phyloP scores from a whole-genome alignment of 2,888 invertebrate species.

The Scrobipalpa costella region DNA sequence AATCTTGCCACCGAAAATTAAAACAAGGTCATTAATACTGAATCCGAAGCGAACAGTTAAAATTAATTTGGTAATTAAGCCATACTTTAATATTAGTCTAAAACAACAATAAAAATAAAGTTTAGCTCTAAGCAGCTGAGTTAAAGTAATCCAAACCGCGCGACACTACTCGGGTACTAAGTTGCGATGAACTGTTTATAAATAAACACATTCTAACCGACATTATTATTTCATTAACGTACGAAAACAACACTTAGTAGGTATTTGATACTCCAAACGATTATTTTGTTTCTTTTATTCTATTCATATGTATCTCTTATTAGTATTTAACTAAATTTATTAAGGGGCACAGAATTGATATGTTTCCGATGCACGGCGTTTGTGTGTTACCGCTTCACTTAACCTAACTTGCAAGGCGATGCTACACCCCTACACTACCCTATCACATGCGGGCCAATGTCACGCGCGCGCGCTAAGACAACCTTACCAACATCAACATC shows the following conservation, averaged over 20 bases:
- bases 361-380: slow-evolving; percentile 88
- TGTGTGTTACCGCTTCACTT: slow-evolving; percentile 82
- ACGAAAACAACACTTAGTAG: slow-evolving; percentile 77
- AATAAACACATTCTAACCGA: slow-evolving; percentile 62
- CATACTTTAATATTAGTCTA: slow-evolving; percentile 63
- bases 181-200: slow-evolving; percentile 46
- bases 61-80: slow-evolving; percentile 78
- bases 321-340: slow-evolving; percentile 80
- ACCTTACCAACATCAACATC: slow-evolving; percentile 56
- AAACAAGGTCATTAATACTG: slow-evolving; percentile 77
- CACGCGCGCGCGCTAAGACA: slow-evolving; percentile 58
- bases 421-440: slow-evolving; percentile 76
- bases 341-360: slow-evolving; percentile 91
- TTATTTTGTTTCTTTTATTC: slow-evolving; percentile 74
- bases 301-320: slow-evolving; percentile 80
- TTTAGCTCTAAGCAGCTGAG: slow-evolving; percentile 56
- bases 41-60: slow-evolving; percentile 73
- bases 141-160: slow-evolving; percentile 59
- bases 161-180: slow-evolving; percentile 70
- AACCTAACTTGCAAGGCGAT: slow-evolving; percentile 79
- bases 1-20: slow-evolving; percentile 58
- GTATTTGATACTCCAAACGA: slow-evolving; percentile 77
- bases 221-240: slow-evolving; percentile 54
- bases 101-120: slow-evolving; percentile 66
- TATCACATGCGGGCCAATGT: slow-evolving; percentile 78